Evolutionary conservation across 37 sponge, comb jelly and placozoan genomes (phyloP).

Genomic region (Amphimedon queenslandica): DNA sequence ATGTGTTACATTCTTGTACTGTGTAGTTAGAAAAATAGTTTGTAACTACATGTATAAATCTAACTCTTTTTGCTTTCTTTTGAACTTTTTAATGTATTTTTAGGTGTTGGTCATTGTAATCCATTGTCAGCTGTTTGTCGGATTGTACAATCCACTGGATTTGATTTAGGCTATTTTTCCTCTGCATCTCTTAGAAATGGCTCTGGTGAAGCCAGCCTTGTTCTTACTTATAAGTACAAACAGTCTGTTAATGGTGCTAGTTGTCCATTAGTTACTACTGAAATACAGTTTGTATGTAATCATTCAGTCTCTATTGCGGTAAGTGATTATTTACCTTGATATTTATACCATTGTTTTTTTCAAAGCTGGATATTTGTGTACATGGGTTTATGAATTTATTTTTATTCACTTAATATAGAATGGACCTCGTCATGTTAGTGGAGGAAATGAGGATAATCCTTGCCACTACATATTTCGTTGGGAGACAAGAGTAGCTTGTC

Average conservation of each 20-base stretch:
- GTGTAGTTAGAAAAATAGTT: too few species aligned
- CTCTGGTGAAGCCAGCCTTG: slow-evolving; percentile 9
- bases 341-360: too few species aligned
- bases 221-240: slow-evolving; percentile 27
- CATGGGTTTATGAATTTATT: not conserved
- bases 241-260: not conserved
- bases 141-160: not conserved
- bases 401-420: slow-evolving; percentile 11
- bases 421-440: slow-evolving; percentile 35
- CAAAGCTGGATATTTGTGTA: not conserved
- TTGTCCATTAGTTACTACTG: slow-evolving; percentile 20
- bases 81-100: not conserved
- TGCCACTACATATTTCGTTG: slow-evolving; percentile 60
- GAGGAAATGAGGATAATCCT: slow-evolving; percentile 34
- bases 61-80: not conserved
- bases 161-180: slow-evolving; percentile 30
- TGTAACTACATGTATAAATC: not conserved
- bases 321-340: too few species aligned
- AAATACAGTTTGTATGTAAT: slow-evolving; percentile 23
- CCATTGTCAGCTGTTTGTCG: slow-evolving; percentile 47
- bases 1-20: too few species aligned
- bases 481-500: slow-evolving; percentile 58
- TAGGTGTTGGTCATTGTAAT: slow-evolving; percentile 26
- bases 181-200: slow-evolving; percentile 4
- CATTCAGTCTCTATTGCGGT: not conserved